Conservation (phyloP, 1,140 invertebrate genomes). For the Nebria ingens region DNA sequence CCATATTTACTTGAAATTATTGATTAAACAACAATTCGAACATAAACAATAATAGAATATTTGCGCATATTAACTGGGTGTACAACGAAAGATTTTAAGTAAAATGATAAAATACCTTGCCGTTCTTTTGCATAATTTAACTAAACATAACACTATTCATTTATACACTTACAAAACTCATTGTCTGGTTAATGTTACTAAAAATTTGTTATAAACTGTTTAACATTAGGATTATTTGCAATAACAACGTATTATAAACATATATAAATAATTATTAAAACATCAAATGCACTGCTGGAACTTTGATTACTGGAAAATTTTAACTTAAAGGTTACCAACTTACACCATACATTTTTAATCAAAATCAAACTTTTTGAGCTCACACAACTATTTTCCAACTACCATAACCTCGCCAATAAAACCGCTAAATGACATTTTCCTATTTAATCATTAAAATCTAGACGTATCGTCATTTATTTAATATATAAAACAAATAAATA, state of each 20-base stretch:
- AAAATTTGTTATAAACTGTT: no score
- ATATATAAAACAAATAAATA: neutral
- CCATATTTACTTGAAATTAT: neutral
- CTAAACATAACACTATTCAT: slow-evolving; percentile 2
- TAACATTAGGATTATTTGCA: no score
- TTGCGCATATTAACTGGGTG: neutral
- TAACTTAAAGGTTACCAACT: slow-evolving; percentile 1
- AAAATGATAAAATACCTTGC: slow-evolving; percentile 1
- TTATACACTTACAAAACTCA: neutral
- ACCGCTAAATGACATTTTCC: no score
- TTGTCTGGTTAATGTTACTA: neutral
- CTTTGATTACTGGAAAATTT: slow-evolving; percentile 4
- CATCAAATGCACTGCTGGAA: neutral
- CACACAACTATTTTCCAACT: no score
- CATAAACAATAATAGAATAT: neutral
- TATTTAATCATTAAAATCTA: no score
- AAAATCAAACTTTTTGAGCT: no score
- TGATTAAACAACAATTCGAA: neutral
- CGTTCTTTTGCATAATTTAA: slow-evolving; percentile 9
- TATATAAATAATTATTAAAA: neutral
- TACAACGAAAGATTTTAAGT: neutral
- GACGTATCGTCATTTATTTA: no score
- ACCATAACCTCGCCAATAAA: no score
- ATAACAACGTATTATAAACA: neutral
- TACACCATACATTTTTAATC: slow-evolving; percentile 1